Base-by-base conservation (phyloP, 1,140 invertebrate species). In the Drosophila tsacasi region DNA sequence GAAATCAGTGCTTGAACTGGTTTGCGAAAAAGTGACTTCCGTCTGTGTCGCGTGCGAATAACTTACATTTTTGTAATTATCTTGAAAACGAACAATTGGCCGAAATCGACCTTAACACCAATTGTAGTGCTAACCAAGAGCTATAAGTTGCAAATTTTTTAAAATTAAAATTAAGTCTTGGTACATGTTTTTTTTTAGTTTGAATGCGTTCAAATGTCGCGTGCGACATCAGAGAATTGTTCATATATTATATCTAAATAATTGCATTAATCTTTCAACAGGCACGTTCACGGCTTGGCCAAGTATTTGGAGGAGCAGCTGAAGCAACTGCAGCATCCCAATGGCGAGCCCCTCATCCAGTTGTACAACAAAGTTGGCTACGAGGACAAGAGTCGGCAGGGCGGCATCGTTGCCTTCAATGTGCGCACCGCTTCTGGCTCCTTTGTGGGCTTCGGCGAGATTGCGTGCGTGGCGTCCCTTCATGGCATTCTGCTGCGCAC, bases 391-490 rank as follows among this genome's bases (percentile, higher is more conserved):
- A 71, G 91, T 15, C 94, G 87, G 17, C 98, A 99, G 94, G 98
- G 98, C 35, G 95, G 95, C 44, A 96, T 98, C 69, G 95, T 99
- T 3, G 96, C 97, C 75, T 99, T 99, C 91, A 99, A 99, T 94
- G 87, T 99, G 27, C 85, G 96, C 3, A 95, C 97, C 81, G 94
- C 95, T 7, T 95, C 96, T 93, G 96, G 97, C 10, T 94, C 95
- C 49, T 97, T 95, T 93, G 95, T 99, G 77, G 98, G 98, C 58
- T 99, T 96, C 94, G 95, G 96, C 63, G 97, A 99, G 95, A 97
- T 99, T 23, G 95, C 97, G 64, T 97, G 98, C 81, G 96, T 99
- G 93, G 97, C 98, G 1, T 96, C 97, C 72, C 91, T 98, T 23
- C 96, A 98, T 92, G 96, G 96, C 66, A 97, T 99, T 60, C 96